A percentile compares a stretch with the other conserved stretches of the same genome.
Evolutionary conservation across 2,888 invertebrate genomes (phyloP).

Genomic region (Hedya salicella): DNA sequence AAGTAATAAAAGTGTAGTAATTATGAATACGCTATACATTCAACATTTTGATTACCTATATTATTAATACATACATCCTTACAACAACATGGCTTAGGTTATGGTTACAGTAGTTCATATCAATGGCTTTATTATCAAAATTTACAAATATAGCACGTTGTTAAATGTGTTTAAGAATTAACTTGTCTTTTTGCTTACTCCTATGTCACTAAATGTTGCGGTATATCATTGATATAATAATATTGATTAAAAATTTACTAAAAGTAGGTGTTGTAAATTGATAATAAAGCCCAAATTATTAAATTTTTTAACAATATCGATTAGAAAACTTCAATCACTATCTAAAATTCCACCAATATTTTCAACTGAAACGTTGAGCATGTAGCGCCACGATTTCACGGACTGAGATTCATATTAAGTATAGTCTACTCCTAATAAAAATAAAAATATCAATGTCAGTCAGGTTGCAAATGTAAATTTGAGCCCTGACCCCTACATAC

Average conservation of each 20-base stretch:
- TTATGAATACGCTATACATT: constrained; percentile 31
- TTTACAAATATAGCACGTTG: neutral
- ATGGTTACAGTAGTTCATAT: constrained; percentile 24
- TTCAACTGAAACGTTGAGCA: constrained; percentile 39
- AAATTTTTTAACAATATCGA: constrained; percentile 35
- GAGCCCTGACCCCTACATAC: constrained; percentile 36
- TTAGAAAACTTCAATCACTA: constrained; percentile 40
- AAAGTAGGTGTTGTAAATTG: constrained; percentile 5
- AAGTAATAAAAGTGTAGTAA: neutral
- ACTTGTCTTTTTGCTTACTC: neutral
- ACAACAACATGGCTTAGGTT: constrained; percentile 40
- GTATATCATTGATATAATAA: neutral
- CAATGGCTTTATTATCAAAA: constrained; percentile 31
- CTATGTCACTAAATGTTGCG: neutral
- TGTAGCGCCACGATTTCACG: constrained; percentile 13
- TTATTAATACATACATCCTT: constrained; percentile 31
- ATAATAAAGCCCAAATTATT: constrained; percentile 32
- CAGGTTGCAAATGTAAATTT: constrained; percentile 30
- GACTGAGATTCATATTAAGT: constrained; percentile 13
- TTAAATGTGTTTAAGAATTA: neutral
- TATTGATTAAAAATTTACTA: neutral
- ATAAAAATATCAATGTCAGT: constrained; percentile 32
- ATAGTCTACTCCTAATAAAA: constrained; percentile 25
- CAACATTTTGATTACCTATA: constrained; percentile 39
- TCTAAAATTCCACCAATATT: constrained; percentile 31